phyloP scores from a whole-genome alignment of 2,888 invertebrate genomes.

The Chrysopilus asiliformis region DNA sequence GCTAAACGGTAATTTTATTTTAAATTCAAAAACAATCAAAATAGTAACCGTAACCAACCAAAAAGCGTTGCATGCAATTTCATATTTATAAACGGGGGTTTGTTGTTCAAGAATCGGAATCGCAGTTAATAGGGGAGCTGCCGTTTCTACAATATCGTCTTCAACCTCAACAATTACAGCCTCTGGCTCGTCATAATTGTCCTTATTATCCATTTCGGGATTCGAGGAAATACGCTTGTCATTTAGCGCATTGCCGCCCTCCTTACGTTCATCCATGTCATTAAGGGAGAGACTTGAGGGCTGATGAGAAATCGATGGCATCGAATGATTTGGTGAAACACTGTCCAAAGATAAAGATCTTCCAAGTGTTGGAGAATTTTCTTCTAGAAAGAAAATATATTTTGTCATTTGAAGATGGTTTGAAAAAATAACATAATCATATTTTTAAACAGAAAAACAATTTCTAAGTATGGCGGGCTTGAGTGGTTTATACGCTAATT shows the following conservation, averaged over 20 bases:
- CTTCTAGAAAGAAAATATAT: conserved; percentile 17
- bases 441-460: too few relatives aligned
- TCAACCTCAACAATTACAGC: conserved; percentile 71
- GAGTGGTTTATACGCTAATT: too few relatives aligned
- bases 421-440: too few relatives aligned
- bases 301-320: conserved; percentile 44
- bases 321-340: conserved; percentile 42
- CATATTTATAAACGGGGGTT: conserved; percentile 59
- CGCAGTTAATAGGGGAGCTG: conserved; percentile 53
- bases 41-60: too few relatives aligned
- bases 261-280: conserved; percentile 50
- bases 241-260: conserved; percentile 28
- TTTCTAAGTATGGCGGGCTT: too few relatives aligned
- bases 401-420: too few relatives aligned
- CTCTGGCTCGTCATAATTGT: conserved; percentile 44
- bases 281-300: conserved; percentile 63
- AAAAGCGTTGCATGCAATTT: conserved; percentile 44
- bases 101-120: conserved; percentile 49
- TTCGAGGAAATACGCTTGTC: conserved; percentile 17
- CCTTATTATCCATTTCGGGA: conserved; percentile 27
- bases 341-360: conserved; percentile 69
- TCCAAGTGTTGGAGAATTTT: conserved; percentile 39
- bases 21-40: too few relatives aligned
- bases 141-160: conserved; percentile 66
- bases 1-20: not conserved